Conservation (phyloP, 2,888 invertebrate species). For the Kuschelorhynchus macadamiae region DNA sequence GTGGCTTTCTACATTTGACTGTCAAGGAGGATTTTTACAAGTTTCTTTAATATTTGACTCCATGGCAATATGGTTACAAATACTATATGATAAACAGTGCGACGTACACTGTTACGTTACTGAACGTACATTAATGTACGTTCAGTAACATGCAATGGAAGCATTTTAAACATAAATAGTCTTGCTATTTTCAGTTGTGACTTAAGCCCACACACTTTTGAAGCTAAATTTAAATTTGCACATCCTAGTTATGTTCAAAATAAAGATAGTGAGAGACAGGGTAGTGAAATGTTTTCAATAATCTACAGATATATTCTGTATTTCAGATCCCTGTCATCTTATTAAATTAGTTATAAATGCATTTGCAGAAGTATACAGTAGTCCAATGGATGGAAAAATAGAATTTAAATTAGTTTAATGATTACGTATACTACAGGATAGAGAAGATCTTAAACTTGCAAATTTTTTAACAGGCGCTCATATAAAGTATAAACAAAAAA, state of each 20-base stretch:
- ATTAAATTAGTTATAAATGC: conserved; percentile 32
- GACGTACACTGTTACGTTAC: too few relatives aligned
- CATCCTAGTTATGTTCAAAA: neutral
- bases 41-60: too few relatives aligned
- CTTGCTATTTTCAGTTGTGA: conserved; percentile 30
- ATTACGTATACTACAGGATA: neutral
- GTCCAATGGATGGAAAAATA: neutral
- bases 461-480: too few relatives aligned
- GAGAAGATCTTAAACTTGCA: too few relatives aligned
- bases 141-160: conserved; percentile 42
- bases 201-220: conserved; percentile 6
- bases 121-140: conserved; percentile 25
- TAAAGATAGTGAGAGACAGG: too few relatives aligned
- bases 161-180: conserved; percentile 31
- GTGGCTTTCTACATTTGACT: too few relatives aligned
- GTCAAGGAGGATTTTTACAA: too few relatives aligned
- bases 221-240: conserved; percentile 7
- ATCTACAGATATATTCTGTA: conserved; percentile 30
- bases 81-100: too few relatives aligned
- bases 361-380: conserved; percentile 14
- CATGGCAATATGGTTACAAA: too few relatives aligned
- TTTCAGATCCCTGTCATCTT: conserved; percentile 28
- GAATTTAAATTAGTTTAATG: neutral
- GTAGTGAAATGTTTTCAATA: neutral
- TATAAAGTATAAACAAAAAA: too few relatives aligned